Evolutionary conservation across 2,888 invertebrate species (phyloP).

Genomic region (Venusia cambrica): DNA sequence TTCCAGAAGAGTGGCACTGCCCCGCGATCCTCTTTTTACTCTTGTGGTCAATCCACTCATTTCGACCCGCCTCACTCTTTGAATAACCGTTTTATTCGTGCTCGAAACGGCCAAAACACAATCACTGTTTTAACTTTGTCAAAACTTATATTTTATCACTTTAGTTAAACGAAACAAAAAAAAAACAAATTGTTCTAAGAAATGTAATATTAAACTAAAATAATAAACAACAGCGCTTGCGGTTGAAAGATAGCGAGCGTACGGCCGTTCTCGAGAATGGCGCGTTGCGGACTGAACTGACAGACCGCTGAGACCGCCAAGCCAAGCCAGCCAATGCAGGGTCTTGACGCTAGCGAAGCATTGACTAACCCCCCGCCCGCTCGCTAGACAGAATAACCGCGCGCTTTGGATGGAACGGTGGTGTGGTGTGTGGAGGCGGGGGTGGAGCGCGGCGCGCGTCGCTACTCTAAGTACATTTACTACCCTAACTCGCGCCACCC

Average conservation of each 20-base stretch:
- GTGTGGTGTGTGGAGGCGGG: conserved; percentile 24
- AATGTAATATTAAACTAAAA: conserved; percentile 51
- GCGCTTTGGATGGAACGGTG: conserved; percentile 41
- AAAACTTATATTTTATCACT: conserved; percentile 30
- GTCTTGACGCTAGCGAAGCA: conserved; percentile 51
- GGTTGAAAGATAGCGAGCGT: conserved; percentile 39
- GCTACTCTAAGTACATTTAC: conserved; percentile 10
- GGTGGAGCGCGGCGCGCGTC: conserved; percentile 30
- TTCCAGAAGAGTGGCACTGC: conserved; percentile 77
- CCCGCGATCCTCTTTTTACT: conserved; percentile 79
- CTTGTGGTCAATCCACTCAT: conserved; percentile 80
- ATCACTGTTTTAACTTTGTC: conserved; percentile 62
- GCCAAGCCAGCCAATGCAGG: conserved; percentile 39
- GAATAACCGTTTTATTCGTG: conserved; percentile 60
- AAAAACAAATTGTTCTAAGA: conserved; percentile 35
- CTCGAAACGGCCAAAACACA: conserved; percentile 62
- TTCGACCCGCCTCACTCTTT: conserved; percentile 69
- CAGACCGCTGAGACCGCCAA: conserved; percentile 11
- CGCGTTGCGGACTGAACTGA: conserved; percentile 65
- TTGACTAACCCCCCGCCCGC: conserved; percentile 48
- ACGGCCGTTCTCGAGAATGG: conserved; percentile 55
- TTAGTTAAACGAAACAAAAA: conserved; percentile 33
- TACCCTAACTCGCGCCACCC: conserved; percentile 19
- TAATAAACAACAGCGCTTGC: conserved; percentile 42
- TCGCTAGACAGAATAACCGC: conserved; percentile 74